Conservation (phyloP, 1,140 invertebrate species). For the Trachymyrmex cornetzi region DNA sequence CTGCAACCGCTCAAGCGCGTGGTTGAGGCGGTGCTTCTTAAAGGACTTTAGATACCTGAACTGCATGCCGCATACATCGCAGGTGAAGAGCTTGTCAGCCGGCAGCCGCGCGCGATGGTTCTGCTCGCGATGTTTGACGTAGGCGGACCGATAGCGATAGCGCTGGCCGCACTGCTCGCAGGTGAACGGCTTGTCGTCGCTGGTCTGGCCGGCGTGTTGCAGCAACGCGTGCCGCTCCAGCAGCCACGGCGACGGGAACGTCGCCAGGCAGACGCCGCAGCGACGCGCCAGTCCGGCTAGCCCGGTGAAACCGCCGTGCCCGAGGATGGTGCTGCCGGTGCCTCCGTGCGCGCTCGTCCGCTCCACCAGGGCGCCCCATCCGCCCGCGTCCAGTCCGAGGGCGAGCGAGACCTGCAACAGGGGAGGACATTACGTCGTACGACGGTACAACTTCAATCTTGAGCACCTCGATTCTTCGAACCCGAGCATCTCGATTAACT, state of each 20-base stretch:
- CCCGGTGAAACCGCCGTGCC: conserved; percentile 83
- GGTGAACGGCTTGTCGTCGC: conserved; percentile 95
- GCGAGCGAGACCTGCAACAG: conserved; percentile 83
- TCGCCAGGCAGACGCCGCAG: conserved; percentile 93
- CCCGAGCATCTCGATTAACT: background rate
- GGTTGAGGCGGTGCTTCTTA: conserved; percentile 95
- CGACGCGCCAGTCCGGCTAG: conserved; percentile 87
- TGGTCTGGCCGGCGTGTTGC: conserved; percentile 90
- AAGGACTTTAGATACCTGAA: conserved; percentile 95
- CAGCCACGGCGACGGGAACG: conserved; percentile 93
- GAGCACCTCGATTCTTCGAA: too few species aligned
- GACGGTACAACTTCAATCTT: background rate
- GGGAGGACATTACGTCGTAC: background rate
- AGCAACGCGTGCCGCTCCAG: conserved; percentile 93
- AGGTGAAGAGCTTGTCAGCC: conserved; percentile 95
- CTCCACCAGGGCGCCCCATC: conserved; percentile 87
- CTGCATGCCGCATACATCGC: conserved; percentile 96
- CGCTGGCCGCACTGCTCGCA: conserved; percentile 96
- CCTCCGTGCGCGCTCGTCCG: conserved; percentile 75
- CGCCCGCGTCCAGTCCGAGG: conserved; percentile 86
- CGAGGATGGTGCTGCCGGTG: conserved; percentile 84
- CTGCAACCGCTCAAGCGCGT: conserved; percentile 93
- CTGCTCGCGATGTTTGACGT: conserved; percentile 95
- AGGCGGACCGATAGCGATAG: conserved; percentile 95
- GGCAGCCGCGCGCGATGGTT: conserved; percentile 94